phyloP scores from a whole-genome alignment of 2,113 vertebrate species.

The Mustela nigripes region DNA sequence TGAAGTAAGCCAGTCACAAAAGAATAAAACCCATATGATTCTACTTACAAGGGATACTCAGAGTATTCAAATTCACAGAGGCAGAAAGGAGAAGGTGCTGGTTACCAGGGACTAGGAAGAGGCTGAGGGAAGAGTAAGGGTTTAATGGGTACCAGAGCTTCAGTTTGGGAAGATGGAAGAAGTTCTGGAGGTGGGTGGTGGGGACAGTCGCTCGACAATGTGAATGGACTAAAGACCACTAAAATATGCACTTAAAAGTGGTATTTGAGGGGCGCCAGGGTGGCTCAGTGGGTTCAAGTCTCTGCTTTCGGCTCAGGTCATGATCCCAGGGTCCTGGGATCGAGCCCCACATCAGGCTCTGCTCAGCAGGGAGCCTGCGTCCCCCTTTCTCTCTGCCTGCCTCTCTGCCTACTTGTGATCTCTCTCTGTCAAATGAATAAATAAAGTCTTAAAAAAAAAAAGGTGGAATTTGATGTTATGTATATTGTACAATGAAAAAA shows the following conservation, averaged over 20 bases:
- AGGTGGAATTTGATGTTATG: neutral
- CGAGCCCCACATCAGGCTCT: too few relatives aligned
- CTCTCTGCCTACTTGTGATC: too few relatives aligned
- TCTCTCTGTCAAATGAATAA: too few relatives aligned
- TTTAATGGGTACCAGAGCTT: neutral
- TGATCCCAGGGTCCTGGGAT: too few relatives aligned
- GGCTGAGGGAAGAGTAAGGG: neutral
- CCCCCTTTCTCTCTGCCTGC: too few relatives aligned
- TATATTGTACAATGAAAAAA: slow-evolving; percentile 1
- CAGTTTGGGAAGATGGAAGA: neutral
- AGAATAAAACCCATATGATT: neutral
- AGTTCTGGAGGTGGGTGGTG: neutral
- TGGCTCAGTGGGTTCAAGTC: too few relatives aligned
- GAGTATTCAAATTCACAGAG: neutral
- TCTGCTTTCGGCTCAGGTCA: too few relatives aligned
- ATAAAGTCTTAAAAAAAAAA: neutral
- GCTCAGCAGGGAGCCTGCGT: too few relatives aligned
- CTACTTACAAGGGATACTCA: neutral
- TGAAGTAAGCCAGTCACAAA: slow-evolving; percentile 45
- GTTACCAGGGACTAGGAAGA: neutral
- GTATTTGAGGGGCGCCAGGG: neutral
- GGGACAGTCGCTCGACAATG: neutral
- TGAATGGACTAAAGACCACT: neutral
- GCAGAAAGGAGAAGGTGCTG: neutral
- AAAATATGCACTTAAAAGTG: slow-evolving; percentile 2